Evolutionary conservation across 2,113 vertebrate species (phyloP).

Genomic region (Paramormyrops kingsleyae): DNA sequence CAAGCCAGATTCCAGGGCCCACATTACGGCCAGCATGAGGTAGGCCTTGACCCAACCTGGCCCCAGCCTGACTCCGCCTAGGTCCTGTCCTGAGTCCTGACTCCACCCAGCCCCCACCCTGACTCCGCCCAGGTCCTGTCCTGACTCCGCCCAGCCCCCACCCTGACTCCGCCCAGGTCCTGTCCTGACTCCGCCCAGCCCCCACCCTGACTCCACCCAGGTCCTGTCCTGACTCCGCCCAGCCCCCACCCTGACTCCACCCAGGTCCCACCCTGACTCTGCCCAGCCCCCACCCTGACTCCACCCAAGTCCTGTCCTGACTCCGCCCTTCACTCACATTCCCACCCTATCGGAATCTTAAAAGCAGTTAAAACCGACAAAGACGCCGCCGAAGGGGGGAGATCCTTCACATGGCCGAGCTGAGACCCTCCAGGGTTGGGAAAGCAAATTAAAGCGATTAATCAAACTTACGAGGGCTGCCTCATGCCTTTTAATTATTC

Average conservation of each 20-base stretch:
- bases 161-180: neutral
- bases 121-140: too few relatives aligned
- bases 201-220: neutral
- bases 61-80: too few relatives aligned
- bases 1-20: neutral
- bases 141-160: too few relatives aligned
- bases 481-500: slow-evolving; percentile 42
- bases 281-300: neutral
- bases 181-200: neutral
- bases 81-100: too few relatives aligned
- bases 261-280: neutral
- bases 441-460: slow-evolving; percentile 48
- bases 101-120: too few relatives aligned
- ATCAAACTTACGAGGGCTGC: slow-evolving; percentile 38
- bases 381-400: neutral
- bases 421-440: slow-evolving; percentile 36
- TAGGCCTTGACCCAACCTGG: neutral
- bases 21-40: neutral
- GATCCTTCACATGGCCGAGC: neutral
- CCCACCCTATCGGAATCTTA: neutral
- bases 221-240: neutral
- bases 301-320: neutral
- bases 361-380: neutral
- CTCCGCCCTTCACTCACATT: neutral
- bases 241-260: neutral